Evolutionary conservation across 1,140 invertebrate species (phyloP).

Genomic region (Oncopeltus fasciatus): DNA sequence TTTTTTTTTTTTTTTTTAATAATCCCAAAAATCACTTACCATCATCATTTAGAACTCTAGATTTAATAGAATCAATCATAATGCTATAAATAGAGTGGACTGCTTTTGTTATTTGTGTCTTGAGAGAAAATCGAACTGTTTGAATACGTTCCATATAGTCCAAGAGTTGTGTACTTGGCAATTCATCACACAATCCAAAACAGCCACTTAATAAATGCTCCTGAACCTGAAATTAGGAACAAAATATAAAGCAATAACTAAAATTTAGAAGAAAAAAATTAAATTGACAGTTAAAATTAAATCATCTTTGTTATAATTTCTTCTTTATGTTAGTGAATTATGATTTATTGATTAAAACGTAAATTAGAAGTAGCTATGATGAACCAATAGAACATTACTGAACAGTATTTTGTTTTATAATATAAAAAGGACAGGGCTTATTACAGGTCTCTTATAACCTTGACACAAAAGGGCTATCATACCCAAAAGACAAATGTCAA

Average conservation of each 20-base stretch:
- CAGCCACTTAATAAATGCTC: constrained; percentile 43
- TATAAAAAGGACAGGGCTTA: too few species aligned
- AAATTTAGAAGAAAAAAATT: background rate
- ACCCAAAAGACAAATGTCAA: too few species aligned
- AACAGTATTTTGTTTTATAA: too few species aligned
- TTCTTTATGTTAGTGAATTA: too few species aligned
- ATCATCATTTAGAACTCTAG: constrained; percentile 18
- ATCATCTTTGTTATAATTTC: background rate
- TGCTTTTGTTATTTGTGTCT: constrained; percentile 30
- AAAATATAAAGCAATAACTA: background rate
- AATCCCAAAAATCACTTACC: too few species aligned
- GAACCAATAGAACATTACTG: too few species aligned
- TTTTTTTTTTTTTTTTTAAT: constrained; percentile 22
- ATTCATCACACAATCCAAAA: constrained; percentile 35
- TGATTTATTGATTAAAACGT: too few species aligned
- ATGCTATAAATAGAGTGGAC: constrained; percentile 34
- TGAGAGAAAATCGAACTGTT: constrained; percentile 29
- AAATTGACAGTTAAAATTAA: background rate
- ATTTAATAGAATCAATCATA: constrained; percentile 28
- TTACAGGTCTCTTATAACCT: too few species aligned
- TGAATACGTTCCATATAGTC: constrained; percentile 37
- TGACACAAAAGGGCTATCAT: too few species aligned
- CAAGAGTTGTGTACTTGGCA: constrained; percentile 27
- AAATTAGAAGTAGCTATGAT: too few species aligned
- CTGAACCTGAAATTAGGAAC: constrained; percentile 28